Percentiles rank a stretch among this genome's conserved stretches.
phyloP scores from a whole-genome alignment of 2,888 invertebrate genomes.

The Hetaerina titia region DNA sequence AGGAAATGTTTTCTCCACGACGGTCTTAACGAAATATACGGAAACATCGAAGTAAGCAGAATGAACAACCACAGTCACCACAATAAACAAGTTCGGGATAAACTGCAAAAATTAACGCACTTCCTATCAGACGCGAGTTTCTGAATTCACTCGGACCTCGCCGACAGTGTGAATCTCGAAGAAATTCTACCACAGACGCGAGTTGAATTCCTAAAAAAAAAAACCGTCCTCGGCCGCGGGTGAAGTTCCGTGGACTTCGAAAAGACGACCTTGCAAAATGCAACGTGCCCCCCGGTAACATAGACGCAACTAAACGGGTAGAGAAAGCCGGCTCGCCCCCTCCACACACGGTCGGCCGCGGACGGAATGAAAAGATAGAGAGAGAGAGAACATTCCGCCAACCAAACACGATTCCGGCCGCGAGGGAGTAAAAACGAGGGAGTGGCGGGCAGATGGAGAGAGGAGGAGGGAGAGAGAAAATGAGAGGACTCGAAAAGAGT shows the following conservation, averaged over 20 bases:
- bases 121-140: neutral
- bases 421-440: slow-evolving; percentile 24
- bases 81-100: no score
- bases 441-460: neutral
- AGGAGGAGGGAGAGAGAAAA: neutral
- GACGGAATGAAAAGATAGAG: neutral
- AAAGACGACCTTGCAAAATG: slow-evolving; percentile 1
- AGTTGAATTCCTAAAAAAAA: neutral
- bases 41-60: no score
- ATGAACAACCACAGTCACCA: no score
- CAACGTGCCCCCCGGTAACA: neutral
- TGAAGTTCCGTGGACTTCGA: neutral
- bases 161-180: neutral
- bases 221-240: neutral
- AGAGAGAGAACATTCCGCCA: neutral
- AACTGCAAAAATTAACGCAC: no score
- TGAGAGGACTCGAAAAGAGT: slow-evolving; percentile 19
- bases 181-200: neutral
- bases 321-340: neutral
- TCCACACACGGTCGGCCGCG: neutral
- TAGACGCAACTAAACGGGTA: neutral
- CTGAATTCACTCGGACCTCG: neutral
- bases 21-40: no score
- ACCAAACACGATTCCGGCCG: neutral
- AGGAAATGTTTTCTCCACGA: no score